Evolutionary conservation across 2,888 invertebrate species (phyloP).

Genomic region (Eulithis testata): DNA sequence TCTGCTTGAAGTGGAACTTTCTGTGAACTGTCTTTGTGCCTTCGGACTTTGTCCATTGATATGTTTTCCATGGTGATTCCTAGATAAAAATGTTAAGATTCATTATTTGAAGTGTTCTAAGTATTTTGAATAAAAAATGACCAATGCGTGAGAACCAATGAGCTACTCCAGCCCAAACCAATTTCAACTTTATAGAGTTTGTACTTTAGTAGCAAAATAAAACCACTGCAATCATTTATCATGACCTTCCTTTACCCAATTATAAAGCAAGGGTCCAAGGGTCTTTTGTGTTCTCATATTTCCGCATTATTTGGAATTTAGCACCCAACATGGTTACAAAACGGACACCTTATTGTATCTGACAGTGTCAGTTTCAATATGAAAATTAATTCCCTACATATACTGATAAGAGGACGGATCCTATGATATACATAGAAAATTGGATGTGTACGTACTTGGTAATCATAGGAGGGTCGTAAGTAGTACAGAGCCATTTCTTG

Average conservation of each 20-base stretch:
- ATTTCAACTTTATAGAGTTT: background rate
- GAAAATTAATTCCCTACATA: conserved; percentile 1
- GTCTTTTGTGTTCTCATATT: conserved; percentile 14
- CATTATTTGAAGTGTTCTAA: background rate
- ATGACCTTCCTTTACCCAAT: conserved; percentile 33
- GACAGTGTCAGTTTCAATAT: conserved; percentile 12
- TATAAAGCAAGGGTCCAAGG: conserved; percentile 29
- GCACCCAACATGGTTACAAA: conserved; percentile 13
- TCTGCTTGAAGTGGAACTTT: conserved; percentile 98
- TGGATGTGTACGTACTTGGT: conserved; percentile 86
- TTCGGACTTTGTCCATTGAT: conserved; percentile 89
- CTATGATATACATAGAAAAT: background rate
- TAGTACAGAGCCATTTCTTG: conserved; percentile 96
- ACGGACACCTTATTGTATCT: conserved; percentile 7
- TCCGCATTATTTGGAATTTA: conserved; percentile 13
- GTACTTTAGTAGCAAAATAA: background rate
- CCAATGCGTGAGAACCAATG: no score
- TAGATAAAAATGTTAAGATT: conserved; percentile 50
- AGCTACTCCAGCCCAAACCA: background rate
- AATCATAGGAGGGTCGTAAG: conserved; percentile 95
- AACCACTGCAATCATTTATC: conserved; percentile 25
- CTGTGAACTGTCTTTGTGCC: conserved; percentile 88
- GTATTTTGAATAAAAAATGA: no score
- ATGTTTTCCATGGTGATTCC: conserved; percentile 96
- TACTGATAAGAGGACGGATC: background rate